Conservation (phyloP, 2,888 invertebrate species). For the Chymomyza caudatula region DNA sequence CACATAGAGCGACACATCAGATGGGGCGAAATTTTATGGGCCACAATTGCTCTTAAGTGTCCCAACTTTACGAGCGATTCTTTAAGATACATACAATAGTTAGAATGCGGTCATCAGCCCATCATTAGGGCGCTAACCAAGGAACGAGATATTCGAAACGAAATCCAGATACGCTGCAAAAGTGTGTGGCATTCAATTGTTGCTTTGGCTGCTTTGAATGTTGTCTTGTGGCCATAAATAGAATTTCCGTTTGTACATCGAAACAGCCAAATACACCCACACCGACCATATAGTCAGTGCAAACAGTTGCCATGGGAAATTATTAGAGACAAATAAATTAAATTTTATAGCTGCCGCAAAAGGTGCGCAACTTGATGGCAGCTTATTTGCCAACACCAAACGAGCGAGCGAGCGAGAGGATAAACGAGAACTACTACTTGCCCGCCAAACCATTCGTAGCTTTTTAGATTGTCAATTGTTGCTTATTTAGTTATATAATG, state of each 20-base stretch:
- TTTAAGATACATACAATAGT: conserved; percentile 14
- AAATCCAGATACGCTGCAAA: conserved; percentile 6
- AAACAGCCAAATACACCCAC: neutral
- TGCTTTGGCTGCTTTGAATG: conserved; percentile 21
- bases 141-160: neutral
- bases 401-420: conserved; percentile 12
- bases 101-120: neutral
- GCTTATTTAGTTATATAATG: neutral
- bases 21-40: conserved; percentile 58
- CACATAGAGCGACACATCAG: conserved; percentile 8
- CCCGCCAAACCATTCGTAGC: neutral
- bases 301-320: conserved; percentile 71
- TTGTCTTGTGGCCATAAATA: conserved; percentile 10
- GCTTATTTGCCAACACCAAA: conserved; percentile 5
- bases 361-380: conserved; percentile 36
- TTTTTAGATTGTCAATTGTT: neutral
- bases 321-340: conserved; percentile 70
- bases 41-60: conserved; percentile 69
- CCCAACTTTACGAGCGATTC: conserved; percentile 62
- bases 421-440: conserved; percentile 39
- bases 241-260: conserved; percentile 1
- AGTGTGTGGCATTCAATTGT: conserved; percentile 8
- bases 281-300: conserved; percentile 5
- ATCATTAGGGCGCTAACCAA: neutral
- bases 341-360: conserved; percentile 59